Evolutionary conservation across 2,797 vertebrate genomes (phyloP).

Genomic region (Kryptolebias ocellatus): DNA sequence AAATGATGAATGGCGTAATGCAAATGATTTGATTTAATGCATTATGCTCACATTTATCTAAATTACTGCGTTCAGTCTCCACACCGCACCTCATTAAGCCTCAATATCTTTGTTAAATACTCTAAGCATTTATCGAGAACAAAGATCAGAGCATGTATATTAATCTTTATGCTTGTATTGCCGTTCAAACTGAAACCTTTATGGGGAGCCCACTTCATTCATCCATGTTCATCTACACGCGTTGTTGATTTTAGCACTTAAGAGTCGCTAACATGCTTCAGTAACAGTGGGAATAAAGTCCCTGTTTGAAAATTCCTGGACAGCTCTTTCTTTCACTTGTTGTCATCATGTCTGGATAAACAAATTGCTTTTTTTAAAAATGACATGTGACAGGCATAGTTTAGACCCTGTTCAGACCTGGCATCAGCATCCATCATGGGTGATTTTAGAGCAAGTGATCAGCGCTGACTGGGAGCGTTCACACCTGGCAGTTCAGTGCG

Average conservation of each 20-base stretch:
- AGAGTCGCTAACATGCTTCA: background rate
- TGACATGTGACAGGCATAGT: too few relatives aligned
- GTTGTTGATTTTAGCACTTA: slow-evolving; percentile 8
- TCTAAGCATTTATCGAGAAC: background rate
- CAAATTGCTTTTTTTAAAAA: too few relatives aligned
- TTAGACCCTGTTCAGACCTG: too few relatives aligned
- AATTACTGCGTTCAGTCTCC: slow-evolving; percentile 14
- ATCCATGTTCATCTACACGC: background rate
- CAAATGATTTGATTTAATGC: slow-evolving; percentile 16
- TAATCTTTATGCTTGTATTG: slow-evolving; percentile 4
- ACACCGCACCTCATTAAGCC: slow-evolving; percentile 17
- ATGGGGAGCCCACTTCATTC: slow-evolving; percentile 9
- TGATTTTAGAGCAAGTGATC: too few relatives aligned
- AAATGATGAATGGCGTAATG: slow-evolving; percentile 20
- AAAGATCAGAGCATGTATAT: slow-evolving; percentile 1
- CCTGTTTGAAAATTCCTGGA: background rate
- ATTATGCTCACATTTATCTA: slow-evolving; percentile 23
- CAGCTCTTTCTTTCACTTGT: too few relatives aligned
- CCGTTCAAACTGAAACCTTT: slow-evolving; percentile 5
- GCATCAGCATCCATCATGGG: too few relatives aligned
- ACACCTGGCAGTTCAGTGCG: too few relatives aligned
- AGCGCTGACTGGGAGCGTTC: too few relatives aligned
- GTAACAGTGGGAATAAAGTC: slow-evolving; percentile 6
- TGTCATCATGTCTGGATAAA: too few relatives aligned
- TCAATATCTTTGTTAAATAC: slow-evolving; percentile 14